Evolutionary conservation across 1,140 invertebrate species (phyloP), one percentile per base, ranked within the genome.

Genomic region (Battus philenor): DNA sequence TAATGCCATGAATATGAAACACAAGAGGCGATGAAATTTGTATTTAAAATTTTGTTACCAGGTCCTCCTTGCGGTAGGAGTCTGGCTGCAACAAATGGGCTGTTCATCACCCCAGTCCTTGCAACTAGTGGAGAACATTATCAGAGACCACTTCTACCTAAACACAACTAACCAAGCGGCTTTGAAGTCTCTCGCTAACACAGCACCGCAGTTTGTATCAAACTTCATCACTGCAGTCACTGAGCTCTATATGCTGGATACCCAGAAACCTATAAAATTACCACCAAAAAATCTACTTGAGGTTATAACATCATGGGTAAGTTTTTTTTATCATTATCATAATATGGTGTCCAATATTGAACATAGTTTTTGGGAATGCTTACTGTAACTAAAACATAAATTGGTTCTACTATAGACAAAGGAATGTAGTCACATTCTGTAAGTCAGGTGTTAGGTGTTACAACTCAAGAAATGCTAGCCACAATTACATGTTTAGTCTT

Each of bases 81-180:
- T 93, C n/a, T 94, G 93, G 91, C 90, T 95, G 77, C 93, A 95
- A 75, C 93, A 95, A 67, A 87, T 93, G 44, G 91, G 93, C 5
- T 93, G 93, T 39, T 93, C 92, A n/a, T 93, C 93, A 0, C 12
- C 79, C 0, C 88, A 91, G 16, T 92, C 91, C 31, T 83, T 93
- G 2, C 90, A 90, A 68, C 82, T 95, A 3, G 93, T 92, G 0
- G 89, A 91, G 50, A 91, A 90, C 50, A 79, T 95, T 20, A 90
- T 95, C n/a, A 88, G 91, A 46, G 93, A 95, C 70, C 94, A 94
- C 65, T 93, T 95, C 59, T 88, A 91, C 24, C 86, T 93, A 36
- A 89, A 92, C 22, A 90, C 91, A 4, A 89, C 88, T 47, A 89
- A 90, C 12, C 88, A 90, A 3, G 82, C 87, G n/a, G 87, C 88